A percentile compares a stretch with the other conserved stretches of the same genome.
These are phyloP conservation scores for Spea multiplicata DNA, from an alignment of 2,113 vertebrate genomes.

Conservation along the genomic window DNA sequence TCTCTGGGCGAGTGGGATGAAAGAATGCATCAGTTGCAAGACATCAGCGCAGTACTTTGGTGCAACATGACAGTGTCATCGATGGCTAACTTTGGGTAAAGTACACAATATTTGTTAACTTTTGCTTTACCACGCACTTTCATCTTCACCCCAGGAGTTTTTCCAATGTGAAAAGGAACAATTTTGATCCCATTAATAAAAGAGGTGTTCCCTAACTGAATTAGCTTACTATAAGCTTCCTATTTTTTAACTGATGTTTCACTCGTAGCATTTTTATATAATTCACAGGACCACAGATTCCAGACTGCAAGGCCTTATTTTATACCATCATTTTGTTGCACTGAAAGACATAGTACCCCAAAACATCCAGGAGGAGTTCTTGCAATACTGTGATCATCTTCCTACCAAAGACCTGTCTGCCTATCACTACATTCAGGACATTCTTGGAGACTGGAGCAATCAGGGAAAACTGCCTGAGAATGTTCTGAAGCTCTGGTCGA, in stretches of 20 bases:
- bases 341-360: slow-evolving; percentile 78
- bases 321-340: slow-evolving; percentile 76
- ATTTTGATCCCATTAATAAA: no score
- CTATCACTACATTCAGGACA: slow-evolving; percentile 74
- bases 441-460: slow-evolving; percentile 69
- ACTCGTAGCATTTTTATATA: not conserved
- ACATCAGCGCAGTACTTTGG: slow-evolving; percentile 79
- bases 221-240: no score
- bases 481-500: slow-evolving; percentile 71
- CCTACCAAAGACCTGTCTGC: slow-evolving; percentile 65
- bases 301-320: slow-evolving; percentile 75
- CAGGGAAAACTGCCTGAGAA: slow-evolving; percentile 76
- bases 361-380: slow-evolving; percentile 72
- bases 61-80: slow-evolving; percentile 79
- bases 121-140: not conserved
- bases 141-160: no score
- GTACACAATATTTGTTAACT: not conserved
- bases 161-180: no score
- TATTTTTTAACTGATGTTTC: no score
- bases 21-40: slow-evolving; percentile 81
- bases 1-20: slow-evolving; percentile 86
- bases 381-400: slow-evolving; percentile 77
- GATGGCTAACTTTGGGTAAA: slow-evolving; percentile 82
- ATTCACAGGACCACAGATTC: slow-evolving; percentile 73
- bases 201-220: no score